Conservation (phyloP, 2,113 vertebrate species). For the Phyllostomus hastatus region DNA sequence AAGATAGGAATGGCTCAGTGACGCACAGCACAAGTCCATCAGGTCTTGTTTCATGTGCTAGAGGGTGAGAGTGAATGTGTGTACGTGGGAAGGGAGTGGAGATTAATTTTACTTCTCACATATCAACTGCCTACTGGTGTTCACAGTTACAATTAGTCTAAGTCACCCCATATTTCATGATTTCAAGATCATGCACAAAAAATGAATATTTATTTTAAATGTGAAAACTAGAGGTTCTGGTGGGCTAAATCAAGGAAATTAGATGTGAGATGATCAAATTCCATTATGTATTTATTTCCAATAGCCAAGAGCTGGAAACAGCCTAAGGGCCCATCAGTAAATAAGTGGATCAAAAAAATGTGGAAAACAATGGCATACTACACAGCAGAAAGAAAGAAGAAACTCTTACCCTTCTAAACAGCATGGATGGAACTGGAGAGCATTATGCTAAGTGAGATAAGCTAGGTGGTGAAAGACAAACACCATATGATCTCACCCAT, state of each 20-base stretch:
- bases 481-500: no score
- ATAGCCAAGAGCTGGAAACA: no score
- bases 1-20: neutral
- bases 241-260: neutral
- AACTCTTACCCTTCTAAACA: no score
- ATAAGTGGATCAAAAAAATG: no score
- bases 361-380: no score
- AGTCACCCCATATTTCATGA: neutral
- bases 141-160: neutral
- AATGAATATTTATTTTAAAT: neutral
- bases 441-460: no score
- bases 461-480: no score
- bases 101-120: slow-evolving; percentile 5
- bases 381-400: no score
- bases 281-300: no score
- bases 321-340: no score
- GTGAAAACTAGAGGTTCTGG: neutral
- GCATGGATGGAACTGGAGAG: no score
- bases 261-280: neutral
- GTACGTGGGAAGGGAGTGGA: neutral
- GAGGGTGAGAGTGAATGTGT: neutral
- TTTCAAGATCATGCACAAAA: neutral
- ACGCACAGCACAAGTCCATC: neutral
- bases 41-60: neutral
- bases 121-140: neutral